Conservation (phyloP, 2,888 invertebrate species). For the Escarpia spicata region DNA sequence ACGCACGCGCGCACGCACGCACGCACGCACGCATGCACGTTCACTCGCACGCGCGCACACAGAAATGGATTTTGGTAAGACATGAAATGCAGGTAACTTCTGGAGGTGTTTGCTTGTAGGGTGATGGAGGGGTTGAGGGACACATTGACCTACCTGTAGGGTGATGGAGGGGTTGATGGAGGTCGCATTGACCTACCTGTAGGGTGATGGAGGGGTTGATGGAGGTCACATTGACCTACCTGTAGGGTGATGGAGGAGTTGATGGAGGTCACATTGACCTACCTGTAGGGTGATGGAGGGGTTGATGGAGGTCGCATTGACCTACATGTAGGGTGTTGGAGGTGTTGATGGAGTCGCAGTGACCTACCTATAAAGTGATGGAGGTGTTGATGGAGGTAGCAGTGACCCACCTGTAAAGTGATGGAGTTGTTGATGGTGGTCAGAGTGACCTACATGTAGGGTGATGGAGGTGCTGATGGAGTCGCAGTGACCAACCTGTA, state of each 20-base stretch:
- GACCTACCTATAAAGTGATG: background rate
- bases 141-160: background rate
- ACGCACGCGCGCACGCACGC: no score
- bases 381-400: background rate
- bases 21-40: no score
- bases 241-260: background rate
- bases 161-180: no score
- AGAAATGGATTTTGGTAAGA: no score
- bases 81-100: no score
- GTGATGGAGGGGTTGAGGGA: no score
- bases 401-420: background rate
- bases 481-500: background rate
- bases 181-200: background rate
- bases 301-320: background rate
- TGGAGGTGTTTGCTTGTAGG: background rate
- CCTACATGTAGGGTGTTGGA: background rate
- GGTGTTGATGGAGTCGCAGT: background rate
- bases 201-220: background rate
- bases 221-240: background rate
- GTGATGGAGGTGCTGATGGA: background rate
- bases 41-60: no score
- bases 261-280: background rate
- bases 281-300: background rate
- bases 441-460: background rate
- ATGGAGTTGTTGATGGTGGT: background rate